These are phyloP conservation scores for Drosophila helvetica DNA, from an alignment of 2,888 invertebrate species.

Conservation along the genomic window DNA sequence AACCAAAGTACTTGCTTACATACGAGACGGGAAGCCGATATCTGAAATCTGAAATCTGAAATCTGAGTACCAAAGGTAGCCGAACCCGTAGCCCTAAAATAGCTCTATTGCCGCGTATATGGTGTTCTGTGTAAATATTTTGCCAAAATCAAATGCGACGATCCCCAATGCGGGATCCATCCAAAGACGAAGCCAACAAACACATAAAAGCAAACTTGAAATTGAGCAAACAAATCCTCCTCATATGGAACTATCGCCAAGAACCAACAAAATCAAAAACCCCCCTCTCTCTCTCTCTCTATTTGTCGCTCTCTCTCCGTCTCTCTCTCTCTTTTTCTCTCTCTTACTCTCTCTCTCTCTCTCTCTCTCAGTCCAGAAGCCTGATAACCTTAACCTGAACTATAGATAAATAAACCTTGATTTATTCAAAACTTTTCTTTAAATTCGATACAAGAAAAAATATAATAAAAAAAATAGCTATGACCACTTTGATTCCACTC, in stretches of 20 bases:
- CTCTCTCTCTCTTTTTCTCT: constrained; percentile 27
- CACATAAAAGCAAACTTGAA: constrained; percentile 63
- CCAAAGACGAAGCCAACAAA: constrained; percentile 20
- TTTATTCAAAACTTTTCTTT: constrained; percentile 11
- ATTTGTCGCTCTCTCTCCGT: constrained; percentile 22
- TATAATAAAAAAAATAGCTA: constrained; percentile 16
- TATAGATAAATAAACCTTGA: constrained; percentile 9
- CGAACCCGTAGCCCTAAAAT: constrained; percentile 45
- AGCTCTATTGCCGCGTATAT: constrained; percentile 84
- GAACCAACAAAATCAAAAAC: constrained; percentile 19
- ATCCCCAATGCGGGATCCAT: neutral
- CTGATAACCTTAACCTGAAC: constrained; percentile 30
- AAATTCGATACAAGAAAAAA: constrained; percentile 22
- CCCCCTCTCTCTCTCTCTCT: constrained; percentile 29
- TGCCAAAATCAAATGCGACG: constrained; percentile 38
- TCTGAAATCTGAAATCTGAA: constrained; percentile 1
- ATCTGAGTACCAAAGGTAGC: constrained; percentile 39
- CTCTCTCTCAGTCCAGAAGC: constrained; percentile 17
- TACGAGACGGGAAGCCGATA: constrained; percentile 7
- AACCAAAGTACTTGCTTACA: constrained; percentile 11
- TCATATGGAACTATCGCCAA: constrained; percentile 42
- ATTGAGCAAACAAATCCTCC: constrained; percentile 67
- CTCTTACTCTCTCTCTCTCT: constrained; percentile 19
- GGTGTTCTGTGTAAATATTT: constrained; percentile 81
- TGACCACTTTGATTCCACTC: constrained; percentile 15